Evolutionary conservation across 1,140 invertebrate species (phyloP).

Genomic region (Sitophilus oryzae): DNA sequence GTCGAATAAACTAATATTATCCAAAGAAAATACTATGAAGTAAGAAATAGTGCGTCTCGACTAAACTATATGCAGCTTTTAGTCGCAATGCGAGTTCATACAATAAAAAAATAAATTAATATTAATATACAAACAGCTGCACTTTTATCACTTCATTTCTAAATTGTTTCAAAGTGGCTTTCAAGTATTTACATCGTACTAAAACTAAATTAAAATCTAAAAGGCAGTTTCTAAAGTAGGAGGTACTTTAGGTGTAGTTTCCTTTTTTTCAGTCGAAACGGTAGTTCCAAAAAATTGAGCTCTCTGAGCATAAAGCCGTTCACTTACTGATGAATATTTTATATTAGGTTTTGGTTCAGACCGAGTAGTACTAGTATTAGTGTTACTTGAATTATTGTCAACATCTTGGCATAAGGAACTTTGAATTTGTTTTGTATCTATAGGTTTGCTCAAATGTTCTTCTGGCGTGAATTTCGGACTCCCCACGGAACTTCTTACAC

Average conservation of each 20-base stretch:
- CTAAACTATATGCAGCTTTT: too few species aligned
- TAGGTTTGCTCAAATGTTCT: too few species aligned
- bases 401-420: constrained; percentile 2
- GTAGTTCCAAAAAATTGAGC: constrained; percentile 47
- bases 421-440: constrained; percentile 41
- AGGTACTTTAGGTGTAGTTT: constrained; percentile 37
- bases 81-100: too few species aligned
- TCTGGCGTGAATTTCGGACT: constrained; percentile 29
- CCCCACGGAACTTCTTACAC: neutral
- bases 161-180: too few species aligned
- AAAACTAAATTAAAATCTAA: too few species aligned
- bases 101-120: neutral
- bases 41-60: too few species aligned
- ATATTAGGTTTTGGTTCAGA: constrained; percentile 23
- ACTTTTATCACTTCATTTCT: too few species aligned
- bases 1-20: too few species aligned
- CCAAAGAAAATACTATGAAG: too few species aligned
- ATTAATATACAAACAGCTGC: neutral
- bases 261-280: constrained; percentile 24
- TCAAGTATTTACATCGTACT: too few species aligned
- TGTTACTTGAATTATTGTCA: constrained; percentile 31
- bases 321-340: constrained; percentile 44
- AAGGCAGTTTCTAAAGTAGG: constrained; percentile 55
- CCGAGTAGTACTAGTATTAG: constrained; percentile 13
- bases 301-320: constrained; percentile 51